Evolutionary conservation across 1,140 invertebrate species (phyloP).

Genomic region (Triops longicaudatus): DNA sequence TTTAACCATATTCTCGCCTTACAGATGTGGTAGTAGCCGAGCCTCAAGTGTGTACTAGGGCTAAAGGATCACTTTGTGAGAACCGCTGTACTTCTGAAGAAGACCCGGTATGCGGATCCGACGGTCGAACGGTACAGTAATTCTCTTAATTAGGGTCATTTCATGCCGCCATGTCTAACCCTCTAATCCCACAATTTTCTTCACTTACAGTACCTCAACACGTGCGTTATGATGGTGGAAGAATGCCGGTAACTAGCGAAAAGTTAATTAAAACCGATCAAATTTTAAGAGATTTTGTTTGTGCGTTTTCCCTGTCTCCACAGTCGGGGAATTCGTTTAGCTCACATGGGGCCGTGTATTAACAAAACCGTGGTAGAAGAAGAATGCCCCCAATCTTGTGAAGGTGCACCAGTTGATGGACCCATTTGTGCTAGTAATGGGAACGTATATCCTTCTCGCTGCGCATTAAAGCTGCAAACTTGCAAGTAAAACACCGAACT

Average conservation of each 20-base stretch:
- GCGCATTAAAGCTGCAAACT: slow-evolving; percentile 81
- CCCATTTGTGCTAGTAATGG: slow-evolving; percentile 78
- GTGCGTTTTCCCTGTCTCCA: neutral
- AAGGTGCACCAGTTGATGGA: slow-evolving; percentile 69
- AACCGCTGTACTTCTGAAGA: slow-evolving; percentile 24
- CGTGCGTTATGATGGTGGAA: slow-evolving; percentile 28
- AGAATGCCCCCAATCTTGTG: slow-evolving; percentile 77
- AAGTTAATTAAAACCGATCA: slow-evolving; percentile 25
- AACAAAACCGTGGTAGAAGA: slow-evolving; percentile 70
- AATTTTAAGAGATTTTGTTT: slow-evolving; percentile 12
- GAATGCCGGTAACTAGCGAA: slow-evolving; percentile 30
- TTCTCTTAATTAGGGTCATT: neutral
- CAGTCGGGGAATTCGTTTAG: slow-evolving; percentile 56
- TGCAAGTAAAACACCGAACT: slow-evolving; percentile 57
- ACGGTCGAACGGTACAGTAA: slow-evolving; percentile 24
- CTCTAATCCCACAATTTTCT: neutral
- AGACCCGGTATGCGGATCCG: slow-evolving; percentile 31
- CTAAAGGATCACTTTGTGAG: slow-evolving; percentile 25
- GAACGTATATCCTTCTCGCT: slow-evolving; percentile 86
- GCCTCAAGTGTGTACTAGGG: slow-evolving; percentile 20
- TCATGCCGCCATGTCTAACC: neutral
- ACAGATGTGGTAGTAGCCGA: slow-evolving; percentile 24
- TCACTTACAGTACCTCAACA: slow-evolving; percentile 21
- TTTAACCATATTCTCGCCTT: neutral
- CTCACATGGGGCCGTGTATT: slow-evolving; percentile 75